Evolutionary conservation across 2,797 vertebrate genomes (phyloP).

Genomic region (Cynodonichthys magdalenae): DNA sequence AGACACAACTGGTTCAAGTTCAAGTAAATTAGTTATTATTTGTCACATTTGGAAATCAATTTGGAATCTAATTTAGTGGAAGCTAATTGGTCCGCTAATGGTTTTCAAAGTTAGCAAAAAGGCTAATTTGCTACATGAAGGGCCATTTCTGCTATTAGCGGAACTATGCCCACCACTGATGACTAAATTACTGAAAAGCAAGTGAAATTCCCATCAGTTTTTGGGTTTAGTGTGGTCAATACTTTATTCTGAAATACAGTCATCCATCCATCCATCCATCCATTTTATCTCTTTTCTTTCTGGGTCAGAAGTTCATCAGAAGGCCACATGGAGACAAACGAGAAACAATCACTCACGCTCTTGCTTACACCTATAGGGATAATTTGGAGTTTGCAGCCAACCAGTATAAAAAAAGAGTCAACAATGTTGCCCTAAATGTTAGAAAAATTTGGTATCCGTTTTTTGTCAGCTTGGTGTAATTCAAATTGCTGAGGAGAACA

Average conservation of each 20-base stretch:
- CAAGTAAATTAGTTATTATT: too few species aligned
- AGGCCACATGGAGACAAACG: too few species aligned
- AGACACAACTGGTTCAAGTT: slow-evolving; percentile 6
- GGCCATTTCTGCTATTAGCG: too few species aligned
- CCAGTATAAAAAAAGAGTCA: background rate
- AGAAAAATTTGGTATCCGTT: slow-evolving; percentile 4
- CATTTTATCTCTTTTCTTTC: too few species aligned
- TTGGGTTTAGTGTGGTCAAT: background rate
- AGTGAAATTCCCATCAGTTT: background rate
- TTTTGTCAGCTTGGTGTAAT: slow-evolving; percentile 10
- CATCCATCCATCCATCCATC: background rate
- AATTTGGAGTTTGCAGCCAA: too few species aligned
- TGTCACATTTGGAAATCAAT: background rate
- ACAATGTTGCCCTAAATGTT: slow-evolving; percentile 1
- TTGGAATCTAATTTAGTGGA: too few species aligned
- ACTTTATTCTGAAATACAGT: background rate
- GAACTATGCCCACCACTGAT: background rate
- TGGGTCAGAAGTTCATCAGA: too few species aligned
- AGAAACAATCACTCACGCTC: too few species aligned
- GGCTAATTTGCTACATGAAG: too few species aligned
- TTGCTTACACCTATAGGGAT: too few species aligned
- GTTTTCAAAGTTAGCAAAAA: too few species aligned
- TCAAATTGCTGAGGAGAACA: slow-evolving; percentile 13
- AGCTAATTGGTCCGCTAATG: too few species aligned
- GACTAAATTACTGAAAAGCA: background rate